These are phyloP conservation scores for Azemiops feae DNA, from an alignment of 2,113 vertebrate genomes.

Conservation along the genomic window DNA sequence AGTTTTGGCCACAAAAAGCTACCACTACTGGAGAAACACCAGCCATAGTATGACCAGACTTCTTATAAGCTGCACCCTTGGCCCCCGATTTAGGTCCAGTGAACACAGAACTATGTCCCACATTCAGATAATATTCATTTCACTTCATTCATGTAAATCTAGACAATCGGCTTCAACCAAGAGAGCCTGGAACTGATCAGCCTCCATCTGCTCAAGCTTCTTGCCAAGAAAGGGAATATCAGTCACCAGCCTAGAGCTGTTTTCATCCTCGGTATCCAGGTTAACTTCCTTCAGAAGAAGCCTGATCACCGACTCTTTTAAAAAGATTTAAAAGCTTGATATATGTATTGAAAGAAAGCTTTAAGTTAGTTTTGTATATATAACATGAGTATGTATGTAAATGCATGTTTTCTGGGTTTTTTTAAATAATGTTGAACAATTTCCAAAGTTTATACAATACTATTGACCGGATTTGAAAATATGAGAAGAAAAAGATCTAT, in stretches of 20 bases:
- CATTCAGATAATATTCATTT: neutral
- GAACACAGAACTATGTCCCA: neutral
- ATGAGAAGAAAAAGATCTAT: too few species aligned
- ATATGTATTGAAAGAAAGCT: too few species aligned
- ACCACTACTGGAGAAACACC: neutral
- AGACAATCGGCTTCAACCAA: neutral
- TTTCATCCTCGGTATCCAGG: neutral
- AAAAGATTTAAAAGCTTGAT: neutral
- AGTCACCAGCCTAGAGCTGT: neutral
- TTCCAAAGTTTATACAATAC: too few species aligned
- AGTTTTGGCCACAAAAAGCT: neutral
- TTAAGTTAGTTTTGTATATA: too few species aligned
- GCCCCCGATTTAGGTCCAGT: neutral
- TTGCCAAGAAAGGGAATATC: neutral
- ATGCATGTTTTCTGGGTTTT: too few species aligned
- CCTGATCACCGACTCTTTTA: neutral
- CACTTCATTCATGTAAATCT: neutral
- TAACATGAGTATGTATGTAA: too few species aligned
- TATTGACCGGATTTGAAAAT: too few species aligned
- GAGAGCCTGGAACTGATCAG: neutral
- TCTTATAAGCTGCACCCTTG: neutral
- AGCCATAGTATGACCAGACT: neutral
- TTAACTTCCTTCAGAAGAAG: neutral
- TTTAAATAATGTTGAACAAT: too few species aligned
- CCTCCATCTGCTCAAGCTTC: neutral